A percentile compares a stretch with the other conserved stretches of the same genome.
Conservation (phyloP, 2,888 invertebrate species). For the Dryadula phaetusa region DNA sequence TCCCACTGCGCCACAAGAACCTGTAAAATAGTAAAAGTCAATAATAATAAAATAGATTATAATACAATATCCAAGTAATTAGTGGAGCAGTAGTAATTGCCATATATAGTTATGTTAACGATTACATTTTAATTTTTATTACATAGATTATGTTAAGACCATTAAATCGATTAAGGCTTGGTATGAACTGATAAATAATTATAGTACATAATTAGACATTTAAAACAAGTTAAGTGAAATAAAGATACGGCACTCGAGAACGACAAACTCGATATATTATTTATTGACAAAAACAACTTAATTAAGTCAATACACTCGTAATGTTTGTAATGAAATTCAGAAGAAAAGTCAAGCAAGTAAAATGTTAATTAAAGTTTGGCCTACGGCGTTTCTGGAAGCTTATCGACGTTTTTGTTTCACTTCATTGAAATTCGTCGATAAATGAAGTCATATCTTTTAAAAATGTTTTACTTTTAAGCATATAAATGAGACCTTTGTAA, state of each 20-base stretch:
- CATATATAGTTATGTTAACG: slow-evolving; percentile 8
- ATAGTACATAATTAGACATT: slow-evolving; percentile 13
- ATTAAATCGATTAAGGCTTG: slow-evolving; percentile 9
- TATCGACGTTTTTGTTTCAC: too few relatives aligned
- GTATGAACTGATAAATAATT: slow-evolving; percentile 3
- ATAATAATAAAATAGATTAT: neutral
- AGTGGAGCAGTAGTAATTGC: neutral
- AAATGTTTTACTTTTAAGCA: neutral
- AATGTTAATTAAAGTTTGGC: neutral
- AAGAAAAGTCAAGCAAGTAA: neutral
- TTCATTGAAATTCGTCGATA: neutral
- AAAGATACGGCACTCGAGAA: neutral
- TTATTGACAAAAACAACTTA: neutral
- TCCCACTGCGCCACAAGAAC: too few relatives aligned
- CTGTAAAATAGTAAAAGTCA: neutral
- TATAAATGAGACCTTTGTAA: too few relatives aligned
- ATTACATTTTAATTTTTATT: slow-evolving; percentile 18
- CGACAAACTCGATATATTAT: neutral
- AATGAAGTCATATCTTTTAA: neutral
- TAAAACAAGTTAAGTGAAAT: slow-evolving; percentile 4
- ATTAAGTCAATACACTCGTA: neutral
- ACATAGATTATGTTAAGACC: slow-evolving; percentile 6
- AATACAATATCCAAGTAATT: neutral
- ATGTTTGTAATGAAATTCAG: neutral
- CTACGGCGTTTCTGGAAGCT: neutral